Evolutionary conservation across 1,140 invertebrate genomes (phyloP), one percentile per base, ranked within the genome.

Genomic region (Thalassaphorura encarpata): DNA sequence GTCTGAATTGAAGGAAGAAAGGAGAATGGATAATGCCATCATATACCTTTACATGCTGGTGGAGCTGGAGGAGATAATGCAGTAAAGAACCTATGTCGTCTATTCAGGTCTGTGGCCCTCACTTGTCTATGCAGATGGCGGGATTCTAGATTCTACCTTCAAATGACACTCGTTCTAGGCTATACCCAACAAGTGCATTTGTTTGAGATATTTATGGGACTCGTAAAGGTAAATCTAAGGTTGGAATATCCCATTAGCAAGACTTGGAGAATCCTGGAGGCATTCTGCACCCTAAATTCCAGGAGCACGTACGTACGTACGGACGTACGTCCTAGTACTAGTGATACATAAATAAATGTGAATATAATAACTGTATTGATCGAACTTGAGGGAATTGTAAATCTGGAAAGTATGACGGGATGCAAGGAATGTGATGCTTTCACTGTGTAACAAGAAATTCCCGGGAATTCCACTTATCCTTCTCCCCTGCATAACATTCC

Each of bases 191-290:
- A 36, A 36, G 8, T 11, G 33, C 8, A 36, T 11, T 8, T 8
- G n/a, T 8, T 8, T 11, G n/a, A 36, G 33, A 13, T 47, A 47
- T 47, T 47, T 47, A 47, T 47, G 24, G 4, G 11, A 6, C 3
- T 47, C 45, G 45, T 47, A 47, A 47, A 47, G 28, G 45, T 47
- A 47, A 47, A 47, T 47, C 24, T 47, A 47, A 47, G 21, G 24
- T 26, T 47, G 28, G 28, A 47, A 26, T 47, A 47, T 47, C 45
- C 23, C 28, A 47, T 26, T 47, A 26, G 45, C 18, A 21, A 47
- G 13, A 42, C 41, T 42, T n/a, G 8, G 8, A 5, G 18, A 42
- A 6, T 42, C 13, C 41, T 13, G 13, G 21, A 21, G 11, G 13
- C 8, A n/a, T 19, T 21, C 41, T 19, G 13, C 41, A 6, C 21